Percentiles rank a stretch among this genome's conserved stretches.
Conservation (phyloP, 2,797 vertebrate genomes). For the Pipistrellus pipistrellus region DNA sequence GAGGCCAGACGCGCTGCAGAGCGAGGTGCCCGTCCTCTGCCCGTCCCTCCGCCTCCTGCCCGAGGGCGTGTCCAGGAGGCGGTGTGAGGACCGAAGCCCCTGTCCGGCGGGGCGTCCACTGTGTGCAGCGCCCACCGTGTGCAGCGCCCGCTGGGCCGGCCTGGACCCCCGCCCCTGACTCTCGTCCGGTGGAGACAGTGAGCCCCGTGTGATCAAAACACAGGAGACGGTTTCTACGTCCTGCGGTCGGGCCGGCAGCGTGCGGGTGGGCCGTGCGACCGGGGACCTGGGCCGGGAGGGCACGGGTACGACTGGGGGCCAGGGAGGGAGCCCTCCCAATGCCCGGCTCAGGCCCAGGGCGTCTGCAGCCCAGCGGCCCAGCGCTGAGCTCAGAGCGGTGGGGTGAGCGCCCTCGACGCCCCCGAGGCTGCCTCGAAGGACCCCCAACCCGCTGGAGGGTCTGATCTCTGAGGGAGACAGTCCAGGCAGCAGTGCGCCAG, state of each 20-base stretch:
- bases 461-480: too few relatives aligned
- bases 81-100: background rate
- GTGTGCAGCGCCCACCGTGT: accelerated
- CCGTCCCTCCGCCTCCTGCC: background rate
- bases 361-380: too few relatives aligned
- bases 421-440: background rate
- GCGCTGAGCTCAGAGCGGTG: too few relatives aligned
- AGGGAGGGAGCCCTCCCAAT: accelerated
- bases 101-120: accelerated
- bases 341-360: too few relatives aligned
- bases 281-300: background rate
- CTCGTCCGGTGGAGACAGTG: accelerated
- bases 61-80: accelerated
- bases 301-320: accelerated
- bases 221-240: background rate
- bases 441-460: too few relatives aligned
- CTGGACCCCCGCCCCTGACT: background rate
- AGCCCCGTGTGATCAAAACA: background rate
- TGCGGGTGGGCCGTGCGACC: too few relatives aligned
- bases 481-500: accelerated
- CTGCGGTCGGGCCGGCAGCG: too few relatives aligned
- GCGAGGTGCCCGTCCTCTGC: accelerated
- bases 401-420: too few relatives aligned
- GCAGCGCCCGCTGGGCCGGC: background rate
- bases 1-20: too few relatives aligned